Percentiles rank a stretch among this genome's conserved stretches.
Conservation (phyloP, 2,888 invertebrate species). For the Drosophila rellima region DNA sequence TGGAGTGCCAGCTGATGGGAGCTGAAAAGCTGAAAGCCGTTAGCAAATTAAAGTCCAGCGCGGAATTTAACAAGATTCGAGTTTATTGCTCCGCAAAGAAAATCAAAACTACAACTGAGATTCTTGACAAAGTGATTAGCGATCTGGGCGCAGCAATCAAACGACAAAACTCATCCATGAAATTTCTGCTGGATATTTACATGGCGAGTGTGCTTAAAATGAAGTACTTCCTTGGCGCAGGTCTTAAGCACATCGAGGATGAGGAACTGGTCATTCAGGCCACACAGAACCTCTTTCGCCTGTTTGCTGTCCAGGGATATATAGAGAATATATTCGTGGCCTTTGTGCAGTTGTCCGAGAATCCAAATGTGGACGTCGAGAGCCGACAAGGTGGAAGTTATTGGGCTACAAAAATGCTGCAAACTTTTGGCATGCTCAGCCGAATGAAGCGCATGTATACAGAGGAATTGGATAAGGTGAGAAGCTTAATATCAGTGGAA, state of each 20-base stretch:
- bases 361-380: slow-evolving; percentile 50
- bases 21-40: slow-evolving; percentile 71
- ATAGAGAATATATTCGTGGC: slow-evolving; percentile 81
- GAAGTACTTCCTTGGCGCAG: slow-evolving; percentile 79
- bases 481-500: neutral
- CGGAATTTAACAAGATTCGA: slow-evolving; percentile 69
- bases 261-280: slow-evolving; percentile 68
- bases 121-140: slow-evolving; percentile 48
- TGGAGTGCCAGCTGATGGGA: slow-evolving; percentile 70
- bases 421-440: slow-evolving; percentile 79
- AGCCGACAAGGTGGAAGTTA: slow-evolving; percentile 81
- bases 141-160: slow-evolving; percentile 67
- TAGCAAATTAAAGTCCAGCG: slow-evolving; percentile 70
- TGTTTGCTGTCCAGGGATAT: slow-evolving; percentile 80
- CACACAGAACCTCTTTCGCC: slow-evolving; percentile 80
- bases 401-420: slow-evolving; percentile 82
- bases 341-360: slow-evolving; percentile 81
- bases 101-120: slow-evolving; percentile 45
- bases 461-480: slow-evolving; percentile 79
- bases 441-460: slow-evolving; percentile 83
- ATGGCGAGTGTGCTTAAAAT: slow-evolving; percentile 75
- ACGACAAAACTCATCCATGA: slow-evolving; percentile 62
- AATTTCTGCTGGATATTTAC: slow-evolving; percentile 74
- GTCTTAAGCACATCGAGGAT: slow-evolving; percentile 50
- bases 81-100: slow-evolving; percentile 59